A percentile compares a stretch with the other conserved stretches of the same genome.
Evolutionary conservation across 2,797 vertebrate genomes (phyloP).

Genomic region (Odontamblyopus lacepedii): DNA sequence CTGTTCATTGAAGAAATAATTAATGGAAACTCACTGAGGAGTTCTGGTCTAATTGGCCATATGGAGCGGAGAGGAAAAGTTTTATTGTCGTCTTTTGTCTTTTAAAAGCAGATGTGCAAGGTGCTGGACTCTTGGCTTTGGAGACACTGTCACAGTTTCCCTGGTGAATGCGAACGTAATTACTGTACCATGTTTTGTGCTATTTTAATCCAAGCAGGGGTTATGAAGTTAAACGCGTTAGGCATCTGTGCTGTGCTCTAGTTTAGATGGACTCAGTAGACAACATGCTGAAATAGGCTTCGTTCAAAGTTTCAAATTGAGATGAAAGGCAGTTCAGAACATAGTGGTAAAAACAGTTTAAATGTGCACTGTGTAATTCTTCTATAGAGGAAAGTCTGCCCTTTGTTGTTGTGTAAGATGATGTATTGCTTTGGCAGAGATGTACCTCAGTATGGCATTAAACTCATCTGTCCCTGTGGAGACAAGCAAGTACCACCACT

Average conservation of each 20-base stretch:
- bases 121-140: conserved; percentile 71
- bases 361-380: background rate
- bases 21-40: conserved; percentile 76
- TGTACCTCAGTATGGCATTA: no score
- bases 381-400: no score
- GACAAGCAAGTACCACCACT: no score
- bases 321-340: background rate
- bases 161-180: conserved; percentile 65
- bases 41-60: conserved; percentile 79
- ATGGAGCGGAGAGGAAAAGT: conserved; percentile 77
- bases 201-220: conserved; percentile 63
- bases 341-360: background rate
- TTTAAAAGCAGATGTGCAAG: conserved; percentile 75
- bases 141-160: conserved; percentile 59
- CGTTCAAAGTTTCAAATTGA: background rate
- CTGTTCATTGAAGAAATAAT: conserved; percentile 73
- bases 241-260: conserved; percentile 11
- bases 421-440: no score
- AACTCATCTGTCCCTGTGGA: no score
- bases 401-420: no score
- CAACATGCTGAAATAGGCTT: conserved; percentile 14
- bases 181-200: conserved; percentile 59
- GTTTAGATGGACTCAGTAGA: conserved; percentile 13
- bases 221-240: conserved; percentile 55
- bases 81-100: conserved; percentile 76